Conservation (phyloP, 2,797 vertebrate species). For the Chromis chromis region DNA sequence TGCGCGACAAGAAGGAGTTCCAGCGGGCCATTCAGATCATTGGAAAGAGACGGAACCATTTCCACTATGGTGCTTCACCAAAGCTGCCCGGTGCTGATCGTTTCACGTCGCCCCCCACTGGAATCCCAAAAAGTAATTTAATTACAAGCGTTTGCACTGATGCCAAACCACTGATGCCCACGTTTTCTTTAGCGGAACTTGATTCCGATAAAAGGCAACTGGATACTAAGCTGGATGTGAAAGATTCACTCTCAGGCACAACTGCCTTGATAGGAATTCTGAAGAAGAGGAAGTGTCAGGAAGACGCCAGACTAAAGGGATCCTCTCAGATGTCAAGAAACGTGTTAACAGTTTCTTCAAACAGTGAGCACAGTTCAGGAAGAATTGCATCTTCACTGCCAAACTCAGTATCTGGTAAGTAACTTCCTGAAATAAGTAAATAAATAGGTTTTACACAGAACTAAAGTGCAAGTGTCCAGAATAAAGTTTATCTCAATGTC, state of each 20-base stretch:
- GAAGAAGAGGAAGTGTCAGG: slow-evolving; percentile 95
- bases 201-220: slow-evolving; percentile 87
- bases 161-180: slow-evolving; percentile 86
- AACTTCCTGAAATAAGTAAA: background rate
- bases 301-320: slow-evolving; percentile 90
- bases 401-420: slow-evolving; percentile 91
- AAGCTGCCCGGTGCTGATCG: slow-evolving; percentile 88
- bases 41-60: slow-evolving; percentile 91
- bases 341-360: slow-evolving; percentile 87
- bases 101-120: slow-evolving; percentile 84
- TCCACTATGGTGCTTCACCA: slow-evolving; percentile 89
- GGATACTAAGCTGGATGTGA: slow-evolving; percentile 87
- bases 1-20: slow-evolving; percentile 97
- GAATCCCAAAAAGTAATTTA: slow-evolving; percentile 86
- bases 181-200: slow-evolving; percentile 81
- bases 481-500: no score
- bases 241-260: slow-evolving; percentile 90
- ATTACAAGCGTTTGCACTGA: slow-evolving; percentile 89
- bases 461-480: no score
- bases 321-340: slow-evolving; percentile 91
- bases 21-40: slow-evolving; percentile 94
- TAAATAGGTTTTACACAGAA: background rate
- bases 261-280: slow-evolving; percentile 97
- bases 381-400: slow-evolving; percentile 90
- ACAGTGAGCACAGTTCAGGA: slow-evolving; percentile 89